Evolutionary conservation across 2,797 vertebrate genomes (phyloP).

Genomic region (Pachyuromys duprasi): DNA sequence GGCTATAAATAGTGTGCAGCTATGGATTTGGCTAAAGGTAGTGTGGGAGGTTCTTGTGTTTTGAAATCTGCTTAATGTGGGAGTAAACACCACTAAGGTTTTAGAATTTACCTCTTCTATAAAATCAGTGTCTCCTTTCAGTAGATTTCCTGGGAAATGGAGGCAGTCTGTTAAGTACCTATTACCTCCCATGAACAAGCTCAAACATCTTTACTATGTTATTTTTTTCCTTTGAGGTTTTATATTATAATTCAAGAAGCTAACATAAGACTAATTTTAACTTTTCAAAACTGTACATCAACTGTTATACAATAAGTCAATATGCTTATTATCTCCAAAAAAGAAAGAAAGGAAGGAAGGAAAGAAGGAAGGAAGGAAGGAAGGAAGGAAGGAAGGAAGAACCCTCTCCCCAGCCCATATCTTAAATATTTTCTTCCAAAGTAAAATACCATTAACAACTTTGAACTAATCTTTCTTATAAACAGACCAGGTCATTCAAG

Average conservation of each 20-base stretch:
- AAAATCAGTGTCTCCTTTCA: slow-evolving; percentile 13
- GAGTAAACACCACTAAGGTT: slow-evolving; percentile 44
- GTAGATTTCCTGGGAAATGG: not conserved
- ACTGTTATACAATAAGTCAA: not conserved
- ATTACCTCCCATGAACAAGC: not conserved
- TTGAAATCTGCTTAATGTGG: slow-evolving; percentile 25
- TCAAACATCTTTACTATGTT: slow-evolving; percentile 11
- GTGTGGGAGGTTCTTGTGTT: slow-evolving; percentile 18
- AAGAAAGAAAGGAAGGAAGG: not conserved
- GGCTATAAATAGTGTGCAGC: slow-evolving; percentile 52
- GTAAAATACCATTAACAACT: not conserved
- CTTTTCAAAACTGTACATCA: slow-evolving; percentile 48
- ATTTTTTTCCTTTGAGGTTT: slow-evolving; percentile 1
- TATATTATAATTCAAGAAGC: slow-evolving; percentile 30
- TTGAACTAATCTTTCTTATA: not conserved
- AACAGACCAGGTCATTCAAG: not conserved
- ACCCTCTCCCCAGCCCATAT: not conserved
- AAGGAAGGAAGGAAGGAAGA: too few relatives aligned
- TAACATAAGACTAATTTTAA: slow-evolving; percentile 15
- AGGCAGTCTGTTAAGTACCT: not conserved
- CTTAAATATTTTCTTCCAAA: not conserved
- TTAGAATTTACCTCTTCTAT: slow-evolving; percentile 40
- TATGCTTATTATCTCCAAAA: not conserved
- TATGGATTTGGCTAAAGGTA: slow-evolving; percentile 52
- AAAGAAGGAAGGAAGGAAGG: too few relatives aligned